phyloP scores from a whole-genome alignment of 2,888 invertebrate species.

The Hemicrepidius hirtus region DNA sequence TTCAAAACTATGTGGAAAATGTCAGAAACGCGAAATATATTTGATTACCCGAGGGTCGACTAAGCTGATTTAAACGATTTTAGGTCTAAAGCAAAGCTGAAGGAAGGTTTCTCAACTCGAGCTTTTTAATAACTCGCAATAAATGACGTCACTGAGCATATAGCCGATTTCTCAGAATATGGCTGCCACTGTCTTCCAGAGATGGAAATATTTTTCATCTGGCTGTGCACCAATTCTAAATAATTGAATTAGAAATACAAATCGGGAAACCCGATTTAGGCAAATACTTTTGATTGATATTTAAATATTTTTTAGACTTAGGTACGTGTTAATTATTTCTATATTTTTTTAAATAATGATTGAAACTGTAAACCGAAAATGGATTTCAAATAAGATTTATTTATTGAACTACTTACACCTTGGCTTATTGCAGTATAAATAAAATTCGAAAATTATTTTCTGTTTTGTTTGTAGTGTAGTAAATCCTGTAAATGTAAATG shows the following conservation, averaged over 20 bases:
- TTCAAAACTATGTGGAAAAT: slow-evolving; percentile 68
- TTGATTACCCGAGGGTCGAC: slow-evolving; percentile 64
- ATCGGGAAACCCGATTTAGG: not conserved
- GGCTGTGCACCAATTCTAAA: slow-evolving; percentile 43
- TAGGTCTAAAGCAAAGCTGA: slow-evolving; percentile 60
- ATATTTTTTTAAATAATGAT: too few relatives aligned
- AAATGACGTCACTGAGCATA: slow-evolving; percentile 69
- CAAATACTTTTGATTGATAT: too few relatives aligned
- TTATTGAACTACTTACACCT: too few relatives aligned
- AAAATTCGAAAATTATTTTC: too few relatives aligned
- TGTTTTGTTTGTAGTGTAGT: not conserved
- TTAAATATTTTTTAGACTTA: not conserved
- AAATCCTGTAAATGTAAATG: not conserved
- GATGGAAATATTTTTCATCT: slow-evolving; percentile 41
- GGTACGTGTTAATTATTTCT: too few relatives aligned
- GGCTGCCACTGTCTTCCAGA: slow-evolving; percentile 60
- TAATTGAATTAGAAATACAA: not conserved
- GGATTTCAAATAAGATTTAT: too few relatives aligned
- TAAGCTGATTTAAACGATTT: slow-evolving; percentile 66
- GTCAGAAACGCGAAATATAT: slow-evolving; percentile 66
- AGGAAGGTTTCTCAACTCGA: slow-evolving; percentile 57
- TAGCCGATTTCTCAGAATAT: slow-evolving; percentile 66
- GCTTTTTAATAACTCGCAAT: slow-evolving; percentile 67
- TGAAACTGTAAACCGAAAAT: too few relatives aligned
- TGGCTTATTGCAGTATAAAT: too few relatives aligned